Base-by-base conservation (phyloP, 2,888 invertebrate species). In the Heliconius erato region DNA sequence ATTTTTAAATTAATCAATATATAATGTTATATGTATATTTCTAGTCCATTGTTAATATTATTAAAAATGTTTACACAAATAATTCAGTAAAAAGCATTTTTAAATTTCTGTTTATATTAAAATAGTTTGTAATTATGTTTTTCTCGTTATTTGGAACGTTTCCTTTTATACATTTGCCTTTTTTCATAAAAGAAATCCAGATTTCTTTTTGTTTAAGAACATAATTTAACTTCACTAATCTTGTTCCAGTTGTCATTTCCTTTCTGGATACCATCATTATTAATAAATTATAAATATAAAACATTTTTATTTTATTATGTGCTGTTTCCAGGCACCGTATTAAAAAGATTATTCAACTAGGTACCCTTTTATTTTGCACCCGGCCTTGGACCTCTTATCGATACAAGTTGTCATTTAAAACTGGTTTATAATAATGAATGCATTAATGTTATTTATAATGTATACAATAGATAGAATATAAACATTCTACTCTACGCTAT, bases 361-460 rank as follows among this genome's bases (percentile, higher is more conserved):
- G 54, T 54, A 54, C 40, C 32, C 59, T 69, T 78, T 77, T 63
- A 65, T 78, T 54, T 32, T 26, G 23, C 77, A 65, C 71, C 67
- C 28, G 74, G 67, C 84, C 82, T 82, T 84, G 74, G 32, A 69
- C 14, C 49, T 74, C 78, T 82, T 74, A 79, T 79, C 79, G 71
- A 65, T 44, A 65, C 35, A 63, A 69, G 49, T 78, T 82, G 79
- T 63, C 76, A 84, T 76, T 67, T 79, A n/a, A 81, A 76, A 83
- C 81, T 74, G 79, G 84, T 83, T 79, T 35, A 63, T 74, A 71
- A 54, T 16, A 63, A 59, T 54, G 74, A 54, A 76, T 76, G 74
- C 59, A 63, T 35, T 76, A 35, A 40, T 63, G 35, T 59, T 26
- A 63, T 63, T 26, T 35, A 35, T 76, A 76, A 76, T 76, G 23